Conservation (phyloP, 2,113 vertebrate species). For the Aspiorhynchus laticeps region DNA sequence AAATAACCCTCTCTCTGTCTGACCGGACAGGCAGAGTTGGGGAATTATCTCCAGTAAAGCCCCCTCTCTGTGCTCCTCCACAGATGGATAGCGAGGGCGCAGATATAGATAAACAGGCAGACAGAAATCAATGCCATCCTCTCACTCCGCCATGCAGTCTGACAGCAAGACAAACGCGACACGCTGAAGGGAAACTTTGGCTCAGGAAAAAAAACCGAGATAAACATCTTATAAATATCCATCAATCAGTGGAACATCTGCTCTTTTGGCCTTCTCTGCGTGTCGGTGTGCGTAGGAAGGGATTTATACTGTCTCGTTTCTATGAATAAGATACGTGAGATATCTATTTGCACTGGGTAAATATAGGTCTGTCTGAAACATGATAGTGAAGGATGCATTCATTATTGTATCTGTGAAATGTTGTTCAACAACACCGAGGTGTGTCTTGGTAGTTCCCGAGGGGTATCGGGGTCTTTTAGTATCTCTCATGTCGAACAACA, state of each 20-base stretch:
- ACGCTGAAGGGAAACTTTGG: constrained; percentile 23
- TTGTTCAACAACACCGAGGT: constrained; percentile 45
- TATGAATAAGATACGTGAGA: constrained; percentile 49
- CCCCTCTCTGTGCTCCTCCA: constrained; percentile 61
- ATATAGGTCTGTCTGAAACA: constrained; percentile 55
- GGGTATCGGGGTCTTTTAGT: constrained; percentile 44
- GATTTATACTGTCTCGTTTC: constrained; percentile 42
- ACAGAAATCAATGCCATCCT: constrained; percentile 56
- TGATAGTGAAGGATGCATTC: constrained; percentile 51
- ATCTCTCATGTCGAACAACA: constrained; percentile 39
- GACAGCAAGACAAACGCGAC: constrained; percentile 16
- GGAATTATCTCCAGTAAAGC: constrained; percentile 71
- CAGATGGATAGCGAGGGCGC: constrained; percentile 47
- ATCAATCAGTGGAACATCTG: constrained; percentile 29
- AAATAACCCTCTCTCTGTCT: constrained; percentile 72
- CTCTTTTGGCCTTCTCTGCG: constrained; percentile 28
- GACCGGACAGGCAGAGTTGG: constrained; percentile 70
- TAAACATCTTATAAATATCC: constrained; percentile 39
- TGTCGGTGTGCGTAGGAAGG: constrained; percentile 30
- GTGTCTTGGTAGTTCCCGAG: constrained; percentile 43
- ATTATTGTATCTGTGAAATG: constrained; percentile 49
- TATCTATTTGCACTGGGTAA: constrained; percentile 43
- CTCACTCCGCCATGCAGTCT: constrained; percentile 50
- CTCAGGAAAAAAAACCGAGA: constrained; percentile 3
- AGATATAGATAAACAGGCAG: constrained; percentile 54